Evolutionary conservation across 2,113 vertebrate genomes (phyloP).

Genomic region (Ginglymostoma cirratum): DNA sequence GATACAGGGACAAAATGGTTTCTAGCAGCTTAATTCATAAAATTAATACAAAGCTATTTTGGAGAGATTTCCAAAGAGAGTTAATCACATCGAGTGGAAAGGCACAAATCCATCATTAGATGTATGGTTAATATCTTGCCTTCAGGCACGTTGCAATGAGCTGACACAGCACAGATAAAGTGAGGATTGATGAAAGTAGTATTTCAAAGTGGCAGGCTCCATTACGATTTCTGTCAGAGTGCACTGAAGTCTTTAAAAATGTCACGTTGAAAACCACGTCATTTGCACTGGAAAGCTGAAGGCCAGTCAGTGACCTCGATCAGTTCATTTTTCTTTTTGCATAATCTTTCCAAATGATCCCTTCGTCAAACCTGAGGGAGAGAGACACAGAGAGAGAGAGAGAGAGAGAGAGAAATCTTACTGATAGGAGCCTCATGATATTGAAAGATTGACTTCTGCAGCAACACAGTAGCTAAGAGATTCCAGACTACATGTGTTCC

Average conservation of each 20-base stretch:
- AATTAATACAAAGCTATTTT: conserved; percentile 12
- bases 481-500: not conserved
- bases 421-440: not conserved
- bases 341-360: not conserved
- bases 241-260: not conserved
- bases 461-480: not conserved
- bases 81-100: not conserved
- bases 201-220: conserved; percentile 23
- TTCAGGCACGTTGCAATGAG: not conserved
- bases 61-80: not conserved
- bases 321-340: not conserved
- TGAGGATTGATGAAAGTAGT: not conserved
- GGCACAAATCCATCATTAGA: conserved; percentile 12
- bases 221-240: conserved; percentile 1
- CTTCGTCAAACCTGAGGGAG: not conserved
- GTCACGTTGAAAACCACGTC: not conserved
- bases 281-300: not conserved
- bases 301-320: not conserved
- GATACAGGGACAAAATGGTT: not conserved
- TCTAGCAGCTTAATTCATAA: not conserved
- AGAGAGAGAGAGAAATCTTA: no score
- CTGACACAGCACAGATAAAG: not conserved
- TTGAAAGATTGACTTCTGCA: not conserved
- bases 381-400: no score
- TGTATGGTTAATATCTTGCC: not conserved